phyloP scores from a whole-genome alignment of 1,140 invertebrate genomes.

The Dermatophagoides farinae region DNA sequence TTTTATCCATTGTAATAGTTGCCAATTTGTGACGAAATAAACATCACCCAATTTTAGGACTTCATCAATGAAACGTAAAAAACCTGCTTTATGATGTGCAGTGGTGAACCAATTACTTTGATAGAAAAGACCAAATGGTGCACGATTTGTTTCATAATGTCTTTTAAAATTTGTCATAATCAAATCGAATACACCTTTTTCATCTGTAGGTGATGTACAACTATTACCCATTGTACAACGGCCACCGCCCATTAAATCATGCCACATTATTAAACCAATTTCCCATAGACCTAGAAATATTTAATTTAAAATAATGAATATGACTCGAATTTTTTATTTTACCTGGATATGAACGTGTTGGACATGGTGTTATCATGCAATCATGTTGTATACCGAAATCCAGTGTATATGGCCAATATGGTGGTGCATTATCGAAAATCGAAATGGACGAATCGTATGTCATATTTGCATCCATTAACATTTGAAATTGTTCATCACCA shows the following conservation, averaged over 20 bases:
- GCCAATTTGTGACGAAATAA: constrained; percentile 77
- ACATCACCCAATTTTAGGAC: constrained; percentile 69
- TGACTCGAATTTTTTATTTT: constrained; percentile 22
- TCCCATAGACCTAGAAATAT: constrained; percentile 11
- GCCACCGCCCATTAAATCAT: constrained; percentile 68
- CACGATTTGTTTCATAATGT: constrained; percentile 76
- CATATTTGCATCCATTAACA: constrained; percentile 24
- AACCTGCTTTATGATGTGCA: constrained; percentile 77
- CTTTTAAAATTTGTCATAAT: constrained; percentile 81
- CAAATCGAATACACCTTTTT: constrained; percentile 79
- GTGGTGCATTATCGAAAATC: constrained; percentile 48
- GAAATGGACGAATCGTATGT: constrained; percentile 27
- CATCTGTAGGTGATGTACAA: constrained; percentile 65
- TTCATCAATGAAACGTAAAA: constrained; percentile 72
- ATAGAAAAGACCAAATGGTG: constrained; percentile 76
- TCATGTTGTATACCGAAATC: constrained; percentile 42
- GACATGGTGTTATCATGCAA: constrained; percentile 53
- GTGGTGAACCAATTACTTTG: constrained; percentile 88
- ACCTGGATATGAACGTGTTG: constrained; percentile 54
- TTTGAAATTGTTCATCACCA: constrained; percentile 25
- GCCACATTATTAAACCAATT: constrained; percentile 89
- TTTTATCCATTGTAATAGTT: constrained; percentile 72
- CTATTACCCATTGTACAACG: constrained; percentile 87
- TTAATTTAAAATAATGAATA: not conserved
- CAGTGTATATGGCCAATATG: constrained; percentile 63